Percentiles rank a stretch among this genome's conserved stretches.
phyloP scores from a whole-genome alignment of 1,140 invertebrate species.

The Octopus sinensis region DNA sequence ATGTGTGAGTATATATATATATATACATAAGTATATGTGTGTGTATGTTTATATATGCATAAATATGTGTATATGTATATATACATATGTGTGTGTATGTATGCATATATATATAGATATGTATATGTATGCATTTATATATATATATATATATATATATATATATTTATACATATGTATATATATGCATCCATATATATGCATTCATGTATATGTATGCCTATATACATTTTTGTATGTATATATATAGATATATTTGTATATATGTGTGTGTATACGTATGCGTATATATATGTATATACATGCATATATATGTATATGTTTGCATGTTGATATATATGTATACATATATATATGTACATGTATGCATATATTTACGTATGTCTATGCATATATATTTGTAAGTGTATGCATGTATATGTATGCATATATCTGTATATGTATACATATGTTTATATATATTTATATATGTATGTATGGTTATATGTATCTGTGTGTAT shows the following conservation, averaged over 20 bases:
- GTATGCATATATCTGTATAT: neutral
- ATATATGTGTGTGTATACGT: too few relatives aligned
- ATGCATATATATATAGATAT: neutral
- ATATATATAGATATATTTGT: too few relatives aligned
- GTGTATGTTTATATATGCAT: neutral
- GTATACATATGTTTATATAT: neutral
- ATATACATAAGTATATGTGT: neutral
- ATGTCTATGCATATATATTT: neutral
- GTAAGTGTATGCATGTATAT: neutral
- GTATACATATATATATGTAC: neutral
- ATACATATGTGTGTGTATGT: neutral
- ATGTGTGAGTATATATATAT: neutral
- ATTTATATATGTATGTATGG: neutral
- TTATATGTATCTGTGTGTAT: too few relatives aligned
- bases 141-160: constrained; percentile 2
- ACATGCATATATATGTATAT: too few relatives aligned
- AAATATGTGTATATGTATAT: neutral
- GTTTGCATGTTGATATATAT: too few relatives aligned
- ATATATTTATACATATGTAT: neutral
- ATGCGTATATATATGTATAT: too few relatives aligned
- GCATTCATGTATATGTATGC: neutral
- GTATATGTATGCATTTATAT: neutral
- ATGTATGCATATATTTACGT: neutral
- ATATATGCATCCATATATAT: neutral
- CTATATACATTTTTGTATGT: too few relatives aligned